These are phyloP conservation scores for Diarsia mendica DNA, from an alignment of 2,888 invertebrate species.

Conservation along the genomic window DNA sequence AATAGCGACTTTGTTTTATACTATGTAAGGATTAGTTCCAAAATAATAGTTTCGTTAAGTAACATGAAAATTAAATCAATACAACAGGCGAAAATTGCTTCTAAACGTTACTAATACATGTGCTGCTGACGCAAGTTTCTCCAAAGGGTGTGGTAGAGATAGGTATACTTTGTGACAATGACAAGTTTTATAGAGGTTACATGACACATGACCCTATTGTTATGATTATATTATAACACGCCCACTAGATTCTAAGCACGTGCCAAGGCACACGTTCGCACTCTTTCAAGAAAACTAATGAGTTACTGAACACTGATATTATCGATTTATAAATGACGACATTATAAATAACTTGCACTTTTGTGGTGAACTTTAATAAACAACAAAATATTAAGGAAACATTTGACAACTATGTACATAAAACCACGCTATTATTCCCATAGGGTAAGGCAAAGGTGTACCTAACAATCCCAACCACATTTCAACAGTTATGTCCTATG, in stretches of 20 bases:
- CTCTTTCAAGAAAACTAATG: not conserved
- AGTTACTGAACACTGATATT: too few species aligned
- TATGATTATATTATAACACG: slow-evolving; percentile 11
- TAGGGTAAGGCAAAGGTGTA: too few species aligned
- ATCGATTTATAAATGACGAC: not conserved
- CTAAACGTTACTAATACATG: too few species aligned
- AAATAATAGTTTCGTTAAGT: too few species aligned
- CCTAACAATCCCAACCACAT: too few species aligned
- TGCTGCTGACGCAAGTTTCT: not conserved
- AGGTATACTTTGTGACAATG: not conserved
- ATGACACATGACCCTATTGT: slow-evolving; percentile 34
- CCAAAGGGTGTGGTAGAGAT: not conserved
- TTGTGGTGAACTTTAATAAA: not conserved
- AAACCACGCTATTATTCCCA: too few species aligned
- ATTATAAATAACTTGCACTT: not conserved
- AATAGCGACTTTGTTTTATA: too few species aligned
- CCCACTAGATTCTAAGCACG: slow-evolving; percentile 1
- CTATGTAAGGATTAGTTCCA: too few species aligned
- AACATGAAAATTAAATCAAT: too few species aligned
- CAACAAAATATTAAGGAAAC: not conserved
- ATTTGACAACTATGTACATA: too few species aligned
- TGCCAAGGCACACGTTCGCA: slow-evolving; percentile 40
- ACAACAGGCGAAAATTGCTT: too few species aligned
- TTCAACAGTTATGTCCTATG: too few species aligned
- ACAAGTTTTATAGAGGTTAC: not conserved